Evolutionary conservation across 1,140 invertebrate genomes (phyloP), one percentile per base, ranked within the genome.

Genomic region (Tetragnatha versicolor): DNA sequence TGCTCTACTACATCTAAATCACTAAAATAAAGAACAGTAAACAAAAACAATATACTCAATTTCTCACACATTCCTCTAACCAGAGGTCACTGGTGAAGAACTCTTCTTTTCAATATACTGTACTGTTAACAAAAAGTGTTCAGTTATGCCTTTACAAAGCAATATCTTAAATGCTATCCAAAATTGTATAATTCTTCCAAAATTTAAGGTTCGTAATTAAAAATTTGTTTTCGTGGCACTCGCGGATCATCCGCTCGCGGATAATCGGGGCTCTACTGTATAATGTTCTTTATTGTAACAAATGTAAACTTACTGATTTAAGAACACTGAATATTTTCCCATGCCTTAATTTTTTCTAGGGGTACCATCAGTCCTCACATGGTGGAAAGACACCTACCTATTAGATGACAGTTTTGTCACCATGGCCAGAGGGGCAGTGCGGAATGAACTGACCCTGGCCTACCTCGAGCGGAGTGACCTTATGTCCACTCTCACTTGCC

Each of bases 401-500:
- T 31, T 79, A 3, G 76, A 79, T 68, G 76, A 79, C 20, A 79
- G 63, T 22, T 79, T 79, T 60, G 61, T 35, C 22, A 60, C 76
- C 12, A 58, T 79, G 51, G 51, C 76, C 2, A 42, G 76, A 25
- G 76, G 76, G 10, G 35, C 27, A 33, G 37, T 60, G 9, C 49
- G 76, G 17, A 79, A 79, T 69, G 65, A 79, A 35, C 39, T 79
- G 63, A 68, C 53, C 25, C 25, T 79, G n/a, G 37, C 76, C 20
- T 68, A 69, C 29, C 60, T 79, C 10, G 51, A 37, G 17, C 39
- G 76, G 37, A 31, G 65, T 10, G 76, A 79, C 37, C 37, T 68
- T 25, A 79, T 79, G 76, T 68, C 76, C 22, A 69, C 76, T 47
- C 35, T 79, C 3, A 79, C 76, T 22, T 79, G 76, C 51, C 76